Evolutionary conservation across 2,888 invertebrate species (phyloP).

Genomic region (Poecilobothrus nobilitatus): DNA sequence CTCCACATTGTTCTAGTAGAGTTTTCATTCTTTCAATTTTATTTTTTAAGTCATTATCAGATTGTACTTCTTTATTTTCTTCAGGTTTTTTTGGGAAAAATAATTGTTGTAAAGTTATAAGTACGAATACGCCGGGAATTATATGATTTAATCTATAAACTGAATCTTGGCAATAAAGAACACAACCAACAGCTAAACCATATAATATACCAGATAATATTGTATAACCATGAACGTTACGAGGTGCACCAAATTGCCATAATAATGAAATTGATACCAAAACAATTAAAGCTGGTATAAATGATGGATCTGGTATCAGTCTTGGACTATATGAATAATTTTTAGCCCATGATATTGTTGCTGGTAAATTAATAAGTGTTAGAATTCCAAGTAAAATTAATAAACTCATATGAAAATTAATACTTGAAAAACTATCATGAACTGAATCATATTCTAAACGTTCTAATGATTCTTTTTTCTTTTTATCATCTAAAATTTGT

Average conservation of each 20-base stretch:
- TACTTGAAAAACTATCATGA: conserved; percentile 41
- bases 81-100: conserved; percentile 24
- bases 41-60: not conserved
- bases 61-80: not conserved
- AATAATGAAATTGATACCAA: conserved; percentile 53
- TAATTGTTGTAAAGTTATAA: conserved; percentile 53
- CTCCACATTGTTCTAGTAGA: not conserved
- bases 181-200: conserved; percentile 47
- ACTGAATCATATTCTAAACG: conserved; percentile 28
- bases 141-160: conserved; percentile 54
- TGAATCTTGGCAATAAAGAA: conserved; percentile 54
- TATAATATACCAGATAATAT: conserved; percentile 42
- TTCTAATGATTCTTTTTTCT: conserved; percentile 24
- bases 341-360: conserved; percentile 69
- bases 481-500: conserved; percentile 20
- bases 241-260: conserved; percentile 61
- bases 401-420: conserved; percentile 66
- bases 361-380: conserved; percentile 61
- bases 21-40: conserved; percentile 10
- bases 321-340: conserved; percentile 47
- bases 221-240: conserved; percentile 51
- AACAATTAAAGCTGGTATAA: conserved; percentile 50
- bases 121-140: conserved; percentile 48
- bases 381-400: conserved; percentile 60
- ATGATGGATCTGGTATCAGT: conserved; percentile 53